These are phyloP conservation scores for Drosophila melanocephala DNA, from an alignment of 2,888 invertebrate species.

Conservation along the genomic window DNA sequence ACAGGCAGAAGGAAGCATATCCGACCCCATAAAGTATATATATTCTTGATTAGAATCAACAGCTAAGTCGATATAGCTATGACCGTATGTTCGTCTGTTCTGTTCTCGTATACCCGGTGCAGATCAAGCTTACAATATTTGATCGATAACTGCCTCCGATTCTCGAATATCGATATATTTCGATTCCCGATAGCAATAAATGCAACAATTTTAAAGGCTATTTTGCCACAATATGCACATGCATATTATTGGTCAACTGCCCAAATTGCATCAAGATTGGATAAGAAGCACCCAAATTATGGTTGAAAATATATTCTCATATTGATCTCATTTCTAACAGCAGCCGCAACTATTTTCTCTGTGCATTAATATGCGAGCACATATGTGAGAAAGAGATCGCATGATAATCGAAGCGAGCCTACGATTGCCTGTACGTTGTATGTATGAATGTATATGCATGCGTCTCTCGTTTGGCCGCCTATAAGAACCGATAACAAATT, in stretches of 20 bases:
- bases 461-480: not conserved
- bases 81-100: not conserved
- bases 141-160: not conserved
- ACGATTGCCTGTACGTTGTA: not conserved
- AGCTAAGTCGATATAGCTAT: not conserved
- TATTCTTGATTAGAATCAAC: not conserved
- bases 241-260: not conserved
- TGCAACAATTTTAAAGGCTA: not conserved
- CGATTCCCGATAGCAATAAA: not conserved
- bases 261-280: not conserved
- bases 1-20: not conserved
- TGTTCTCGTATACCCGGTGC: too few relatives aligned
- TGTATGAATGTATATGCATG: not conserved
- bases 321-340: not conserved
- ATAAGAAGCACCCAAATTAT: not conserved
- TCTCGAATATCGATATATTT: too few relatives aligned
- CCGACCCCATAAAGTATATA: not conserved
- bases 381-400: not conserved
- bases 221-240: not conserved
- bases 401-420: not conserved
- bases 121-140: not conserved
- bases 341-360: not conserved
- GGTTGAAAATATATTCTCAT: not conserved
- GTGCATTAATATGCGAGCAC: too few relatives aligned
- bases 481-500: too few relatives aligned